Conservation (phyloP, 2,113 vertebrate species). For the Arothron firmamentum region DNA sequence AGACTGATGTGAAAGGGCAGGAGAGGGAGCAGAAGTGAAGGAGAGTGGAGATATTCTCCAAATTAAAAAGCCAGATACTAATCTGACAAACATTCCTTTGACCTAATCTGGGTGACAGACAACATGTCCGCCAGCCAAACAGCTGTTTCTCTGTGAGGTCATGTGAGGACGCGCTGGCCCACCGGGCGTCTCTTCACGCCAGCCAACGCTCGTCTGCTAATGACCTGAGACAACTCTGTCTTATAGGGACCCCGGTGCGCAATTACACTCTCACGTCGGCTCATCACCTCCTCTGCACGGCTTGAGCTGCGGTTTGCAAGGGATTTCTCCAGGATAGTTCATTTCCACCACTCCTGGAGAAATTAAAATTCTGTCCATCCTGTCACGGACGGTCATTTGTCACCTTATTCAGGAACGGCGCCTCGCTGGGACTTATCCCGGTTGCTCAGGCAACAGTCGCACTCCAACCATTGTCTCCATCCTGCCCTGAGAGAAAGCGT, state of each 20-base stretch:
- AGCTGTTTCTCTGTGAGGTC: slow-evolving; percentile 60
- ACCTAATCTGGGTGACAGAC: slow-evolving; percentile 54
- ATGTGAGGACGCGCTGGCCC: slow-evolving; percentile 42
- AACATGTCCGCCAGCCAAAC: slow-evolving; percentile 54
- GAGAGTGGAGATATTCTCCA: slow-evolving; percentile 20
- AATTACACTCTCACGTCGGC: slow-evolving; percentile 32
- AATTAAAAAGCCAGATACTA: slow-evolving; percentile 51
- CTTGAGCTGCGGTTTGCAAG: slow-evolving; percentile 7
- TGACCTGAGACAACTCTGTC: slow-evolving; percentile 43
- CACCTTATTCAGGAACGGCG: slow-evolving; percentile 46
- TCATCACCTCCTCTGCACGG: slow-evolving; percentile 25
- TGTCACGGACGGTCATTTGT: slow-evolving; percentile 48
- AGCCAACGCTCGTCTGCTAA: slow-evolving; percentile 36
- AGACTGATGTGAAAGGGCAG: slow-evolving; percentile 6
- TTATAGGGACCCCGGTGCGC: slow-evolving; percentile 19
- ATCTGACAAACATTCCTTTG: slow-evolving; percentile 46
- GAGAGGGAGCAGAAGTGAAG: slow-evolving; percentile 1
- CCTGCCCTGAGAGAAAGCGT: slow-evolving; percentile 39
- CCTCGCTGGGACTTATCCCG: slow-evolving; percentile 53
- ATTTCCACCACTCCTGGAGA: slow-evolving; percentile 20
- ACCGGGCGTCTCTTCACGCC: slow-evolving; percentile 37
- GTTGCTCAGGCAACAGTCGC: slow-evolving; percentile 54
- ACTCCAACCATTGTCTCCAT: slow-evolving; percentile 41
- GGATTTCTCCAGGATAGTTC: slow-evolving; percentile 7
- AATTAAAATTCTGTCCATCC: slow-evolving; percentile 55